Percentiles rank a stretch among this genome's conserved stretches.
These are phyloP conservation scores for Gymnothorax javanicus DNA, from an alignment of 2,797 vertebrate genomes.

Conservation along the genomic window DNA sequence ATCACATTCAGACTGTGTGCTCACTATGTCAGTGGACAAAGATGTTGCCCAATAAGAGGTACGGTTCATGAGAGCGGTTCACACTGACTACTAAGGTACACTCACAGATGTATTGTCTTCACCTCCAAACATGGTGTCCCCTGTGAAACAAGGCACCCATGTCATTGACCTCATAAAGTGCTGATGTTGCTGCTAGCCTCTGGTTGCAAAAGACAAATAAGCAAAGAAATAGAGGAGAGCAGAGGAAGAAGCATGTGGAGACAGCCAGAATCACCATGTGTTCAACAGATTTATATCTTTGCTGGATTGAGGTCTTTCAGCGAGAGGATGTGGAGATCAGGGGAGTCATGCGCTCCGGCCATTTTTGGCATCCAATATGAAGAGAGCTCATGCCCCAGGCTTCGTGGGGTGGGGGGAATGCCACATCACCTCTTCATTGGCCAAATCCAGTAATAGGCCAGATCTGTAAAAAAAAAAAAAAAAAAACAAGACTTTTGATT, in stretches of 20 bases:
- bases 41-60: background rate
- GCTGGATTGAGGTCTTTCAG: slow-evolving; percentile 39
- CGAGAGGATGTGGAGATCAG: slow-evolving; percentile 13
- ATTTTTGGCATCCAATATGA: background rate
- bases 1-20: background rate
- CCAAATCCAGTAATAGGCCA: background rate
- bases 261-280: slow-evolving; percentile 32
- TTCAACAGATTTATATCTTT: slow-evolving; percentile 50
- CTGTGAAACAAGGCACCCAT: background rate
- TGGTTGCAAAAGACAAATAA: slow-evolving; percentile 2
- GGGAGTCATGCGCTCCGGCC: slow-evolving; percentile 32
- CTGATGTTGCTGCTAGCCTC: background rate
- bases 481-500: background rate
- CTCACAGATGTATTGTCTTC: background rate
- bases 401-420: slow-evolving; percentile 29
- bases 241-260: background rate
- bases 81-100: background rate
- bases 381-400: background rate
- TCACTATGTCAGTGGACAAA: background rate
- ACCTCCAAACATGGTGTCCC: too few relatives aligned
- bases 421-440: slow-evolving; percentile 36
- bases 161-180: background rate
- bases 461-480: background rate
- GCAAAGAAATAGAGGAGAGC: background rate
- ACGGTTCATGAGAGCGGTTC: background rate